Percentiles rank a stretch among this genome's conserved stretches.
These are phyloP conservation scores for Hyles euphorbiae DNA, from an alignment of 1,140 invertebrate genomes.

Conservation along the genomic window DNA sequence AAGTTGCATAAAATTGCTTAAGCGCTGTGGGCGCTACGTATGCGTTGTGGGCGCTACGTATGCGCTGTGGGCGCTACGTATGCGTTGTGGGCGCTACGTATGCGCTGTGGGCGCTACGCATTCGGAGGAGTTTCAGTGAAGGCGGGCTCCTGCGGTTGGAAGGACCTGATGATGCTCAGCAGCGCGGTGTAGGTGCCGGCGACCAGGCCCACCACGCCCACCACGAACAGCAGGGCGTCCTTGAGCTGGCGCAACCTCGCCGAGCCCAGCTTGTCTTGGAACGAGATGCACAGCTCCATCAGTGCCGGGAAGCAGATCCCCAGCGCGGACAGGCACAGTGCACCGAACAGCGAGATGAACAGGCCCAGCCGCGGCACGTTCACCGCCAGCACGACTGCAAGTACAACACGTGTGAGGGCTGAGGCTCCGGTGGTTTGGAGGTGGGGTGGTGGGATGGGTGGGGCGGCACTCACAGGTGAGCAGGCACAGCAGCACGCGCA, in stretches of 20 bases:
- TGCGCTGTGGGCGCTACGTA: not conserved
- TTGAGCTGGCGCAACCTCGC: slow-evolving; percentile 72
- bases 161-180: slow-evolving; percentile 76
- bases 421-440: not conserved
- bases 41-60: not conserved
- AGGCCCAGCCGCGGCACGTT: slow-evolving; percentile 88
- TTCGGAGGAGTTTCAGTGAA: slow-evolving; percentile 1
- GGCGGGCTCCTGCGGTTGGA: slow-evolving; percentile 22
- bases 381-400: slow-evolving; percentile 84
- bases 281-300: slow-evolving; percentile 81
- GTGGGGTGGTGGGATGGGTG: too few species aligned
- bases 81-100: not conserved
- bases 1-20: too few species aligned
- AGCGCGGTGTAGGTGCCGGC: slow-evolving; percentile 84
- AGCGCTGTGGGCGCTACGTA: too few species aligned
- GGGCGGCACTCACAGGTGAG: slow-evolving; percentile 82
- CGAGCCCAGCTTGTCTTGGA: slow-evolving; percentile 50
- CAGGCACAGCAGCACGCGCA: slow-evolving; percentile 81
- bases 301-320: slow-evolving; percentile 92
- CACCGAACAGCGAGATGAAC: slow-evolving; percentile 93
- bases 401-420: not conserved
- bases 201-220: slow-evolving; percentile 81
- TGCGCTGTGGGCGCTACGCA: not conserved
- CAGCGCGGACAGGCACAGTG: slow-evolving; percentile 89
- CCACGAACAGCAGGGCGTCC: slow-evolving; percentile 78